These are phyloP conservation scores for Ochropacha duplaris DNA, from an alignment of 2,888 invertebrate species.

Conservation along the genomic window DNA sequence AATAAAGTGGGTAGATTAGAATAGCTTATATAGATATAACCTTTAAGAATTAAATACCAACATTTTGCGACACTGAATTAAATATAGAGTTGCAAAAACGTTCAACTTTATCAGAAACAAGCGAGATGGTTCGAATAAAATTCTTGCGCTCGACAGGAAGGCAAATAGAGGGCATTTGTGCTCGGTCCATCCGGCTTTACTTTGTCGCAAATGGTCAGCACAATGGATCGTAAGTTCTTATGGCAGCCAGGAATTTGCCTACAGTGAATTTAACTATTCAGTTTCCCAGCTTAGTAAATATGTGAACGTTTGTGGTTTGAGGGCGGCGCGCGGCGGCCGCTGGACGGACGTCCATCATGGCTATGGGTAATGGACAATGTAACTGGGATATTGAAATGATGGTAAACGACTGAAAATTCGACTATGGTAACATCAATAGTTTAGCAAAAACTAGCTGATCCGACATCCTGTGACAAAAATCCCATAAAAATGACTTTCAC, in stretches of 20 bases:
- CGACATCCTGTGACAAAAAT: too few relatives aligned
- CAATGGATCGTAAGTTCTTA: conserved; percentile 69
- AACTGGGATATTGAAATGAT: background rate
- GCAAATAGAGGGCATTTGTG: conserved; percentile 9
- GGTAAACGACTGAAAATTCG: background rate
- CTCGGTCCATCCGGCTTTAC: conserved; percentile 10
- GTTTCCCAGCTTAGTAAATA: conserved; percentile 53
- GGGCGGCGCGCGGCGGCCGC: conserved; percentile 13
- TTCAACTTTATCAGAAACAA: conserved; percentile 5
- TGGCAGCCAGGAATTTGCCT: conserved; percentile 49
- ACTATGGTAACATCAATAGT: background rate
- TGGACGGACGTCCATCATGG: conserved; percentile 20
- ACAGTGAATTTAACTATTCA: conserved; percentile 69
- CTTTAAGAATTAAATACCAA: too few relatives aligned
- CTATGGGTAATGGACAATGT: conserved; percentile 7
- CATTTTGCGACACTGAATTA: background rate
- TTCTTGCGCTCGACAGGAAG: conserved; percentile 3
- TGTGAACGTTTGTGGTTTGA: conserved; percentile 42
- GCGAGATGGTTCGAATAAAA: conserved; percentile 5
- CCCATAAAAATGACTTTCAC: too few relatives aligned
- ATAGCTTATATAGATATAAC: too few relatives aligned
- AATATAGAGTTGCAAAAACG: background rate
- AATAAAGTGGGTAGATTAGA: too few relatives aligned
- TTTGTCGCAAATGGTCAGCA: conserved; percentile 34
- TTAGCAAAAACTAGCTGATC: too few relatives aligned